Percentiles rank a stretch among this genome's conserved stretches.
Evolutionary conservation across 92 coral and sea anemone genomes (phyloP).

Genomic region (Micromussa lordhowensis): DNA sequence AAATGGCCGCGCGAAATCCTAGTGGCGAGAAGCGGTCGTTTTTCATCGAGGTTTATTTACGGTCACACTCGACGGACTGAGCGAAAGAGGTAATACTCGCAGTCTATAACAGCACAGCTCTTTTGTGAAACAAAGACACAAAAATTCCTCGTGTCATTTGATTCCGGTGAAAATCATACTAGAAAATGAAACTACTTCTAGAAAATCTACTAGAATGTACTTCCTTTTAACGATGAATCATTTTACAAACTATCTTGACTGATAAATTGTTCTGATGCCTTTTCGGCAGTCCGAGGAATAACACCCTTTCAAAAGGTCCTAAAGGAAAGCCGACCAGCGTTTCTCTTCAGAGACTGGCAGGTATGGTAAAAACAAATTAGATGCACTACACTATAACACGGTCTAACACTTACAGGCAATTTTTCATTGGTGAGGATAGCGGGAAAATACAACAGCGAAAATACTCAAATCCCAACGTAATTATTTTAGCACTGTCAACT

Average conservation of each 20-base stretch:
- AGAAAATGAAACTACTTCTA: too few species aligned
- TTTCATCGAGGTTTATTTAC: too few species aligned
- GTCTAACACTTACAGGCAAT: too few species aligned
- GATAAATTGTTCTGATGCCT: background rate
- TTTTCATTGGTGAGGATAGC: background rate
- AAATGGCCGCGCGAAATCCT: too few species aligned
- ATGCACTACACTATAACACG: background rate
- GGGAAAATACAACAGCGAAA: background rate
- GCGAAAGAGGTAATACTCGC: too few species aligned
- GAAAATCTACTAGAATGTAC: background rate
- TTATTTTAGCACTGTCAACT: background rate
- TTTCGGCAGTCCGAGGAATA: conserved; percentile 13
- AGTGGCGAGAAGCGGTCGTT: too few species aligned
- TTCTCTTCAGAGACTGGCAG: conserved; percentile 58
- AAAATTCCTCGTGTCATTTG: too few species aligned
- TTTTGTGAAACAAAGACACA: background rate
- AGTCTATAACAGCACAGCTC: too few species aligned
- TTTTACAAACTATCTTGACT: background rate
- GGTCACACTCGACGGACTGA: too few species aligned
- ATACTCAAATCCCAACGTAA: background rate
- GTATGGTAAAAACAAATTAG: conserved; percentile 23
- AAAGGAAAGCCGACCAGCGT: conserved; percentile 45
- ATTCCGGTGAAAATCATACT: too few species aligned
- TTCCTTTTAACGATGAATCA: background rate
- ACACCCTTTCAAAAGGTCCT: background rate